Conservation (phyloP, 2,888 invertebrate genomes). For the Pyrocoelia pectoralis region DNA sequence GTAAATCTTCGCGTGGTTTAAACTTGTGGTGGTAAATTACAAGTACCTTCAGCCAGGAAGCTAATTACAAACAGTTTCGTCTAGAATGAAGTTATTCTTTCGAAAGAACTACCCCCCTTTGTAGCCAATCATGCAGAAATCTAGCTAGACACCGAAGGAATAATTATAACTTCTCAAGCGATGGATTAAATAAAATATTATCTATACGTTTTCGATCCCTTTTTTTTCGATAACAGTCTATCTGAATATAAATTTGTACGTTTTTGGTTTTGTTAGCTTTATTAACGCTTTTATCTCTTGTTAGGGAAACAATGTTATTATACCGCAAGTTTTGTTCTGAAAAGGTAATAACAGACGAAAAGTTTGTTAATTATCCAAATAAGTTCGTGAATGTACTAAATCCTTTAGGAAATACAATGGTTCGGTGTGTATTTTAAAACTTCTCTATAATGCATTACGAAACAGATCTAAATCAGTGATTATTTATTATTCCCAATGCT, state of each 20-base stretch:
- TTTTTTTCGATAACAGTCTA: background rate
- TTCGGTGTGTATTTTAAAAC: conserved; percentile 2
- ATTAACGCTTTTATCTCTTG: background rate
- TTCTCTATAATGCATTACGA: background rate
- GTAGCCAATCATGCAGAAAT: conserved; percentile 20
- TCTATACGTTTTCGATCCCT: background rate
- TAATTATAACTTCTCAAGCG: conserved; percentile 3
- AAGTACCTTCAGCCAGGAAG: conserved; percentile 31
- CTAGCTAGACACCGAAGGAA: conserved; percentile 18
- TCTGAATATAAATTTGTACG: background rate
- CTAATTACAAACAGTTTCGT: conserved; percentile 35
- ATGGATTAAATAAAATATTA: conserved; percentile 19
- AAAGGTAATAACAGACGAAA: conserved; percentile 7
- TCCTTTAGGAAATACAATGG: background rate
- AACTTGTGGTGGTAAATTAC: conserved; percentile 28
- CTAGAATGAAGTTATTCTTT: conserved; percentile 35
- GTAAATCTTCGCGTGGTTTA: conserved; percentile 25
- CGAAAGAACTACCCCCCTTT: conserved; percentile 25
- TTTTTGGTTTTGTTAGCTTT: background rate
- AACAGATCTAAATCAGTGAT: background rate
- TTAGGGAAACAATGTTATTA: background rate
- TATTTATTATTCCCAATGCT: conserved; percentile 3
- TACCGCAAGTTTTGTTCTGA: background rate
- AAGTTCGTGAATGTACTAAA: background rate
- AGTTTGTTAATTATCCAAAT: conserved; percentile 11